phyloP scores from a whole-genome alignment of 2,888 invertebrate species.

The Aphodius granarius region DNA sequence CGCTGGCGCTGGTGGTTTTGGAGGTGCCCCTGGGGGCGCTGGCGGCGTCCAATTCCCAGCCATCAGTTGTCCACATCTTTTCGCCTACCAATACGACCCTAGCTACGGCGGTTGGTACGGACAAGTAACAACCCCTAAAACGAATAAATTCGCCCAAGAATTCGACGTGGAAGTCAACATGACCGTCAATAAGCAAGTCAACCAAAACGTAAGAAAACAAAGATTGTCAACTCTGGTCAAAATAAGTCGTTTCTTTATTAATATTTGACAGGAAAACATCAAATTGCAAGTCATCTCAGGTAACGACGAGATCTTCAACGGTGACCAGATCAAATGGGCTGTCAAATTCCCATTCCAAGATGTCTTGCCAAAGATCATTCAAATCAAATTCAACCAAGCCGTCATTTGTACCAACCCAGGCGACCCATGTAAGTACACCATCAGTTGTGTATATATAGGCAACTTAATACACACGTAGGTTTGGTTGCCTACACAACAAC shows the following conservation, averaged over 20 bases:
- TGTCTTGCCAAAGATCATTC: slow-evolving; percentile 42
- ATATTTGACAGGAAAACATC: slow-evolving; percentile 23
- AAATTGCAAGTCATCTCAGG: slow-evolving; percentile 14
- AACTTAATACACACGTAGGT: background rate
- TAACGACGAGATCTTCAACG: slow-evolving; percentile 19
- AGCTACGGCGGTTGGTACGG: slow-evolving; percentile 28
- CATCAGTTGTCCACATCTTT: slow-evolving; percentile 42
- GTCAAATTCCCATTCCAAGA: slow-evolving; percentile 39
- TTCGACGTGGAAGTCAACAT: slow-evolving; percentile 33
- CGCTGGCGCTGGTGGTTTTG: background rate
- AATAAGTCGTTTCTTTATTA: slow-evolving; percentile 17
- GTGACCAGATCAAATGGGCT: slow-evolving; percentile 10
- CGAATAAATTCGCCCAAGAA: slow-evolving; percentile 17
- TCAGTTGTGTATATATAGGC: no score
- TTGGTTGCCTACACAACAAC: background rate
- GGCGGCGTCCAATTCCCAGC: slow-evolving; percentile 27
- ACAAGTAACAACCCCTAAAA: slow-evolving; percentile 29
- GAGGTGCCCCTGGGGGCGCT: background rate
- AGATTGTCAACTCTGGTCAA: background rate
- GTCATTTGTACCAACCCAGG: slow-evolving; percentile 41
- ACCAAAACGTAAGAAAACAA: no score
- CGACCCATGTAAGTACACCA: slow-evolving; percentile 21
- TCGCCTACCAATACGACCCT: slow-evolving; percentile 34
- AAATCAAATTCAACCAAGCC: slow-evolving; percentile 39
- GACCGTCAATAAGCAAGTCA: slow-evolving; percentile 29